phyloP scores from a whole-genome alignment of 1,140 invertebrate genomes.

The Aphaenogaster ashmeadi region DNA sequence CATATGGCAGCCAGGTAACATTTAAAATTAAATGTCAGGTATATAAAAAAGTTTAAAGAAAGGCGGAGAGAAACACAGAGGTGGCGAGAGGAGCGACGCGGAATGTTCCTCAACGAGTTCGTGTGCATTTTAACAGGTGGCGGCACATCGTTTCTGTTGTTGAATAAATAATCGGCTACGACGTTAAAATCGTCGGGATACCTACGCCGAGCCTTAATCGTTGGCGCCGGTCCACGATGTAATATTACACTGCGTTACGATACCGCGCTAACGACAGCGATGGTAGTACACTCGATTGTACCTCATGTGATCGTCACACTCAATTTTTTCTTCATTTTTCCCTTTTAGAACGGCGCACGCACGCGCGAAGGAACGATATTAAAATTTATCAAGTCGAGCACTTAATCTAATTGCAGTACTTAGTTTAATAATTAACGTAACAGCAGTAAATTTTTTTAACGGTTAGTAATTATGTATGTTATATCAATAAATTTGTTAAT shows the following conservation, averaged over 20 bases:
- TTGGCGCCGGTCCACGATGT: background rate
- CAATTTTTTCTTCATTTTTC: background rate
- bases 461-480: background rate
- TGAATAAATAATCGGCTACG: constrained; percentile 18
- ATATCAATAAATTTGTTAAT: constrained; percentile 6
- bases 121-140: constrained; percentile 35
- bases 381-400: background rate
- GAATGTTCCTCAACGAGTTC: constrained; percentile 1
- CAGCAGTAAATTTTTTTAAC: background rate
- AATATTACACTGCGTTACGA: background rate
- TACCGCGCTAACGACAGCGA: background rate
- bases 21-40: constrained; percentile 24
- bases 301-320: background rate
- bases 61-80: background rate
- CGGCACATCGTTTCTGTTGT: constrained; percentile 15
- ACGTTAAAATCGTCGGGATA: background rate
- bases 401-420: constrained; percentile 1
- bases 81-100: background rate
- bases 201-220: background rate
- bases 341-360: background rate
- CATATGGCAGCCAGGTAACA: no score
- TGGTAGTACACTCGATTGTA: background rate
- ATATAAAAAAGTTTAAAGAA: background rate
- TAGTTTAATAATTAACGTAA: background rate
- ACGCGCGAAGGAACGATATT: background rate